phyloP scores from a whole-genome alignment of 2,888 invertebrate species.

The Dicroscelio sp. region DNA sequence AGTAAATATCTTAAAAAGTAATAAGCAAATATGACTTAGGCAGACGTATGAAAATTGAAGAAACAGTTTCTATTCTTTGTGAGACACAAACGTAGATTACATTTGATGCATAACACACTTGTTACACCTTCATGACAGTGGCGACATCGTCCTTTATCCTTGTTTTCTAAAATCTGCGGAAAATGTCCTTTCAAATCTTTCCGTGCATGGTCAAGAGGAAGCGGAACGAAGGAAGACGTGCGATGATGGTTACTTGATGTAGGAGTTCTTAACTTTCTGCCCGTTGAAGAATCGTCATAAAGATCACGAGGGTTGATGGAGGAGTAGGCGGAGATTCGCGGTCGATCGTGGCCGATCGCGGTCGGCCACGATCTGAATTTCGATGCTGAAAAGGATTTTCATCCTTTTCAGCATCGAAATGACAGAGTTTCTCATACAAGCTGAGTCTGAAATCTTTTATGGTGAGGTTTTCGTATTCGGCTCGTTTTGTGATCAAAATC shows the following conservation, averaged over 20 bases:
- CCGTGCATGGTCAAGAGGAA: background rate
- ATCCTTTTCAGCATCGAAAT: background rate
- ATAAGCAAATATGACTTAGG: background rate
- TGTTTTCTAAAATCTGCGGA: background rate
- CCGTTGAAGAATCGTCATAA: background rate
- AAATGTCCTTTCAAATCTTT: background rate
- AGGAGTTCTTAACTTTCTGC: background rate
- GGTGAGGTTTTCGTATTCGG: background rate
- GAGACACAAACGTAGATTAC: constrained; percentile 12
- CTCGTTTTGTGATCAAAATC: constrained; percentile 3
- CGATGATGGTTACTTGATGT: background rate
- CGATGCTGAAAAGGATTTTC: background rate
- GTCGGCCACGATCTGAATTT: background rate
- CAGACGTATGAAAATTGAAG: background rate
- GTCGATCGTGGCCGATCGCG: too few species aligned
- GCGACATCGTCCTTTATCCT: constrained; percentile 12
- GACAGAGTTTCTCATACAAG: background rate
- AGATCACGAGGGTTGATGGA: too few species aligned
- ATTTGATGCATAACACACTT: background rate
- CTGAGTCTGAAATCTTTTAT: constrained; percentile 23
- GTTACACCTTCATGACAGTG: background rate
- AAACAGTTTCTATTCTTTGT: constrained; percentile 1
- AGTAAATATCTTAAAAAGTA: too few species aligned
- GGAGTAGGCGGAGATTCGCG: too few species aligned
- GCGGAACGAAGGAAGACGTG: background rate